phyloP scores from a whole-genome alignment of 2,113 vertebrate species.

The Microtus oregoni region DNA sequence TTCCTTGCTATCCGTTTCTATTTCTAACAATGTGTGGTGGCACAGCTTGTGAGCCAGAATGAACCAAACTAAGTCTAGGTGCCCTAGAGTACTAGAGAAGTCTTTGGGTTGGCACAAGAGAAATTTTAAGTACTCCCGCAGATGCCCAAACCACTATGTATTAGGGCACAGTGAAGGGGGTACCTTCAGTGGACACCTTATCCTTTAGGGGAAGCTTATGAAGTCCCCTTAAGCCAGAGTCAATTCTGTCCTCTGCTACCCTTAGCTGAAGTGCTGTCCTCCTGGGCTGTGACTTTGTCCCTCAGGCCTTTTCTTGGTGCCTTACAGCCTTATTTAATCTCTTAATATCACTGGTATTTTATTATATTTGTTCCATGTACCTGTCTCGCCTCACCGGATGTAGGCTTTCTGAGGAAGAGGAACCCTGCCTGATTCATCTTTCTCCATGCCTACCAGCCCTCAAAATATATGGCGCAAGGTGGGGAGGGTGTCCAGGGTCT shows the following conservation, averaged over 20 bases:
- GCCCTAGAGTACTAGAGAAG: neutral
- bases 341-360: neutral
- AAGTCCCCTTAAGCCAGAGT: neutral
- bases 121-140: neutral
- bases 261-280: neutral
- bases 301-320: neutral
- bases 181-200: neutral
- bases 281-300: neutral
- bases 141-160: neutral
- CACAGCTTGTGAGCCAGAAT: neutral
- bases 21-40: neutral
- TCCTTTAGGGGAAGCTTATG: neutral
- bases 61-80: neutral
- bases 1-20: constrained; percentile 38
- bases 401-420: neutral
- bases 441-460: neutral
- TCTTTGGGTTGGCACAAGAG: neutral
- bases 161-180: neutral
- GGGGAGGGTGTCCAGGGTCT: neutral
- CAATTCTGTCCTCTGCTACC: neutral
- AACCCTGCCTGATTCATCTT: neutral
- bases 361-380: neutral
- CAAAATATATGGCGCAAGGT: neutral
- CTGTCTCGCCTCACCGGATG: neutral
- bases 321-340: neutral